Evolutionary conservation across 2,888 invertebrate genomes (phyloP).

Genomic region (Dichetophora obliterata): DNA sequence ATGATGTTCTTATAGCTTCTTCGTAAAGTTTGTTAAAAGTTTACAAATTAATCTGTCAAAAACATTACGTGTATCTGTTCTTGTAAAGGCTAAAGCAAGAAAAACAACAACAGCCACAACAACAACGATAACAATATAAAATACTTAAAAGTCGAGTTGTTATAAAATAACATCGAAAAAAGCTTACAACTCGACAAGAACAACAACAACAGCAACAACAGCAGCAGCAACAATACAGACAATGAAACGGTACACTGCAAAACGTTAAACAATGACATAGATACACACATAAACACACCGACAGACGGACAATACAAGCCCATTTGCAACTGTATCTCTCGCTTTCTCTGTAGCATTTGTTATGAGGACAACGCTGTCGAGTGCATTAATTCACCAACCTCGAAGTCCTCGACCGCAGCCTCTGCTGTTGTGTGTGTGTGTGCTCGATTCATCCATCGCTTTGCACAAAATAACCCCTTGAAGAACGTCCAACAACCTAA

Average conservation of each 20-base stretch:
- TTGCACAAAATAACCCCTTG: background rate
- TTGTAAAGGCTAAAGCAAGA: background rate
- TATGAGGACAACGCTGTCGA: background rate
- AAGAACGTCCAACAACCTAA: background rate
- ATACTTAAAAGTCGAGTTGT: conserved; percentile 15
- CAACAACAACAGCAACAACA: background rate
- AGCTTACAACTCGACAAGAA: conserved; percentile 12
- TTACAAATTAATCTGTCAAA: conserved; percentile 31
- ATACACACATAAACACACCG: background rate
- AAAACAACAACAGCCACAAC: background rate
- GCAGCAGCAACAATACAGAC: background rate
- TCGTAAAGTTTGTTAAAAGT: conserved; percentile 17
- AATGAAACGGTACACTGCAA: background rate
- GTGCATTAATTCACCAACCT: conserved; percentile 7
- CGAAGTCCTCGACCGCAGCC: conserved; percentile 11
- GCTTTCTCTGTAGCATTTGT: background rate
- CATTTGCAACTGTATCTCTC: background rate
- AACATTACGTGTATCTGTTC: conserved; percentile 1
- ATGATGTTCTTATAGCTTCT: background rate
- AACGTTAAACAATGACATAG: conserved; percentile 7
- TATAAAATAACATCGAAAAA: conserved; percentile 15
- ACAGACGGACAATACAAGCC: background rate
- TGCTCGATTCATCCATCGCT: background rate
- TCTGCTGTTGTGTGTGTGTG: background rate
- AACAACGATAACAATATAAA: background rate